Percentiles rank a stretch among this genome's conserved stretches.
These are phyloP conservation scores for Trichopria drosophilae DNA, from an alignment of 2,888 invertebrate species.

Conservation along the genomic window DNA sequence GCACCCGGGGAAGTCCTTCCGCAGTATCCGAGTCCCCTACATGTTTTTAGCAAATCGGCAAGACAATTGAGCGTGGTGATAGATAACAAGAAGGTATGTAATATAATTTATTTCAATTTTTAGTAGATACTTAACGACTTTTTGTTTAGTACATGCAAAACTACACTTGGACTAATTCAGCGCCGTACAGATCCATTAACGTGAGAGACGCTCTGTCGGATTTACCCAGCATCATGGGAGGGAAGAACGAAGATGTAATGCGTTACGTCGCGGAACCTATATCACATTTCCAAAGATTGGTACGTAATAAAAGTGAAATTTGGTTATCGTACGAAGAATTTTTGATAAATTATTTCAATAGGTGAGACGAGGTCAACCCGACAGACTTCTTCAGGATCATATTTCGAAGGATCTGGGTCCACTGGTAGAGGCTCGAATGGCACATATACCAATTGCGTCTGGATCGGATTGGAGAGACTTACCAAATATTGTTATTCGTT, in stretches of 20 bases:
- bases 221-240: slow-evolving; percentile 74
- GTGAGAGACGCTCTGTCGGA: slow-evolving; percentile 84
- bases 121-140: not conserved
- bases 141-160: slow-evolving; percentile 55
- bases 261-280: slow-evolving; percentile 71
- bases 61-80: slow-evolving; percentile 67
- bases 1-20: slow-evolving; percentile 78
- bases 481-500: slow-evolving; percentile 72
- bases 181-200: slow-evolving; percentile 76
- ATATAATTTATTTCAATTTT: not conserved
- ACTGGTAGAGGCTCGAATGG: slow-evolving; percentile 76
- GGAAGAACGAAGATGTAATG: slow-evolving; percentile 70
- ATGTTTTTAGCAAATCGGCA: slow-evolving; percentile 74
- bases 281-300: slow-evolving; percentile 74
- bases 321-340: not conserved
- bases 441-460: slow-evolving; percentile 71
- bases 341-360: slow-evolving; percentile 41
- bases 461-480: slow-evolving; percentile 87
- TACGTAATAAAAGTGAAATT: slow-evolving; percentile 39
- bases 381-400: slow-evolving; percentile 70
- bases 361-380: slow-evolving; percentile 66
- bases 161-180: slow-evolving; percentile 68
- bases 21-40: slow-evolving; percentile 75
- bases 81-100: slow-evolving; percentile 62
- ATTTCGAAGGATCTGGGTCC: slow-evolving; percentile 84